Conservation (phyloP, 2,888 invertebrate species). For the Syrphus vitripennis region DNA sequence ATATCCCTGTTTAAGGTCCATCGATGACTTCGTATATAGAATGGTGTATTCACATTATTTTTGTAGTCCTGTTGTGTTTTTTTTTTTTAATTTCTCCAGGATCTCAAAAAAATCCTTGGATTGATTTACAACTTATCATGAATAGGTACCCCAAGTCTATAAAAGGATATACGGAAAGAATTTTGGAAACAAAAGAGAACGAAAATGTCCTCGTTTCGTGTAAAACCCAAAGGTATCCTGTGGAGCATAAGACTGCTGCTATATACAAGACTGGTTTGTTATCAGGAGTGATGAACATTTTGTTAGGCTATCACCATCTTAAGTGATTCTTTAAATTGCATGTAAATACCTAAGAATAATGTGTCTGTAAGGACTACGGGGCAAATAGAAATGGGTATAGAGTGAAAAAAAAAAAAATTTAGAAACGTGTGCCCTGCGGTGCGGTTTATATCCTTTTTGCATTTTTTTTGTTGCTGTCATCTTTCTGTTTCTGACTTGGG, state of each 20-base stretch:
- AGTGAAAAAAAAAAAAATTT: too few relatives aligned
- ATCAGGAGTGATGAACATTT: conserved; percentile 64
- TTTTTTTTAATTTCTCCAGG: background rate
- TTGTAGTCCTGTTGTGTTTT: background rate
- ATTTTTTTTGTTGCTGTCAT: background rate
- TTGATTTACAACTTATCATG: conserved; percentile 57
- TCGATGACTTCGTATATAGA: background rate
- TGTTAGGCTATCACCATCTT: conserved; percentile 59
- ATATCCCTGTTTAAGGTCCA: conserved; percentile 10
- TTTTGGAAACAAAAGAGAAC: background rate
- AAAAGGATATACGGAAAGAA: conserved; percentile 23
- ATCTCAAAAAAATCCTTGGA: conserved; percentile 34
- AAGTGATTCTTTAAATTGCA: conserved; percentile 69
- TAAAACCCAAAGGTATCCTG: conserved; percentile 63
- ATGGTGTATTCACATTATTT: background rate
- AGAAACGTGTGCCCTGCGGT: conserved; percentile 71
- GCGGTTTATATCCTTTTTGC: conserved; percentile 48
- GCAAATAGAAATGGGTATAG: background rate
- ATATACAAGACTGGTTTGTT: background rate
- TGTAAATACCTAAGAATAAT: conserved; percentile 59
- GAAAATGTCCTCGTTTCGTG: conserved; percentile 56
- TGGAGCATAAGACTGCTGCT: conserved; percentile 44
- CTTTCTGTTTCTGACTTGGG: background rate
- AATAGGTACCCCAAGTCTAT: conserved; percentile 27
- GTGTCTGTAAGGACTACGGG: background rate